Percentiles rank a stretch among this genome's conserved stretches.
Evolutionary conservation across 2,113 vertebrate genomes (phyloP).

Genomic region (human): DNA sequence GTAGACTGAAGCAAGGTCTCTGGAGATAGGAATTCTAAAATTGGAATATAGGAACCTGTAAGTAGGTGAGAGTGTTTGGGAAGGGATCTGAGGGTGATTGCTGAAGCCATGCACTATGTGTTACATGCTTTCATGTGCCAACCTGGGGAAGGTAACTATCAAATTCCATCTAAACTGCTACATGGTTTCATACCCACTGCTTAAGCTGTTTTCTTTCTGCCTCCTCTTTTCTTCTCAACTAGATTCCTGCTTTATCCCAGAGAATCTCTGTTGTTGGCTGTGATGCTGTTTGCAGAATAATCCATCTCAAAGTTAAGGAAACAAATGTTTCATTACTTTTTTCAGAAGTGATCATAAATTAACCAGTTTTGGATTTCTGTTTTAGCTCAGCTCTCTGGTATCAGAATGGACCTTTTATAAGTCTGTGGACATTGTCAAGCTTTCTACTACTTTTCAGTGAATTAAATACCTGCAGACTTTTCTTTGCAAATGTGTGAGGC

Average conservation of each 20-base stretch:
- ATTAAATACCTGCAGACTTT: neutral
- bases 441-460: neutral
- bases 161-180: neutral
- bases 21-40: neutral
- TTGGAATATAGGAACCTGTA: rapidly evolving
- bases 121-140: neutral
- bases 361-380: neutral
- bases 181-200: neutral
- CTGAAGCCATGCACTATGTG: neutral
- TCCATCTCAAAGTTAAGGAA: neutral
- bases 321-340: neutral
- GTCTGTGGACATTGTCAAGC: neutral
- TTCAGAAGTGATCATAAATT: neutral
- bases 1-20: neutral
- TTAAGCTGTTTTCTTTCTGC: neutral
- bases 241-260: neutral
- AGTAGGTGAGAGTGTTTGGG: neutral
- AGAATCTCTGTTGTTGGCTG: neutral
- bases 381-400: neutral
- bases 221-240: neutral
- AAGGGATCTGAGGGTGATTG: neutral
- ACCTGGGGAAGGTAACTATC: neutral
- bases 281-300: neutral
- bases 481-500: neutral
- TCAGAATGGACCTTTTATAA: neutral